Evolutionary conservation across 1,140 invertebrate genomes (phyloP).

Genomic region (Drosophila varians): DNA sequence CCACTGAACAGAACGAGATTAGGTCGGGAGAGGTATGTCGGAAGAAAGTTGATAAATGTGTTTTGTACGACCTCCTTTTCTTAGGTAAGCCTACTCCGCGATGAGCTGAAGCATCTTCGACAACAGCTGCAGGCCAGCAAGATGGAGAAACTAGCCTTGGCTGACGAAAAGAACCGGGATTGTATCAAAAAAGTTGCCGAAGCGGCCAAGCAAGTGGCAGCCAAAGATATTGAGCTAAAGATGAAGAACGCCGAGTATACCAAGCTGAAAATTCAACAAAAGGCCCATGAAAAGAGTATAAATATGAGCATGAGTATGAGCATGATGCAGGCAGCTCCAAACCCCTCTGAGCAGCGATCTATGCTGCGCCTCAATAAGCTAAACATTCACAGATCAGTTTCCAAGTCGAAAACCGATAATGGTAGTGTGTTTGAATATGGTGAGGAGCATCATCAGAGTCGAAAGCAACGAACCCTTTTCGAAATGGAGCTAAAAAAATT

Average conservation of each 20-base stretch:
- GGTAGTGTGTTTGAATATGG: conserved; percentile 18
- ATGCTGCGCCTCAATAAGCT: conserved; percentile 42
- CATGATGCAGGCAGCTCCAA: not conserved
- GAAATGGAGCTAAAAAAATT: conserved; percentile 64
- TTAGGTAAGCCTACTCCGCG: conserved; percentile 64
- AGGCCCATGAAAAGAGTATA: conserved; percentile 14
- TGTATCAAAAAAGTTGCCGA: conserved; percentile 64
- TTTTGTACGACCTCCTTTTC: not conserved
- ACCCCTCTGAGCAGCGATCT: conserved; percentile 12
- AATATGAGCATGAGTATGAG: conserved; percentile 7
- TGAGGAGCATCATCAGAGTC: conserved; percentile 2
- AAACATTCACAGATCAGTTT: conserved; percentile 20
- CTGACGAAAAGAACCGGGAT: conserved; percentile 52
- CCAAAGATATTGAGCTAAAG: conserved; percentile 59
- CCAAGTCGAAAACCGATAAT: not conserved
- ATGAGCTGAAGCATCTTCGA: conserved; percentile 66
- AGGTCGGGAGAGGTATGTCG: conserved; percentile 70
- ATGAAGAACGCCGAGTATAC: conserved; percentile 51
- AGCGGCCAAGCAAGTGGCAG: conserved; percentile 52
- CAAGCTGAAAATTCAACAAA: conserved; percentile 41
- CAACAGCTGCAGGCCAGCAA: conserved; percentile 68
- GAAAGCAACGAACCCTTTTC: conserved; percentile 55
- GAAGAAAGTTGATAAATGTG: not conserved
- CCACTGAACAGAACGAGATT: conserved; percentile 48
- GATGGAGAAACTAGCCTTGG: conserved; percentile 64